Evolutionary conservation across 2,888 invertebrate genomes (phyloP).

Genomic region (Epinotia bilunana): DNA sequence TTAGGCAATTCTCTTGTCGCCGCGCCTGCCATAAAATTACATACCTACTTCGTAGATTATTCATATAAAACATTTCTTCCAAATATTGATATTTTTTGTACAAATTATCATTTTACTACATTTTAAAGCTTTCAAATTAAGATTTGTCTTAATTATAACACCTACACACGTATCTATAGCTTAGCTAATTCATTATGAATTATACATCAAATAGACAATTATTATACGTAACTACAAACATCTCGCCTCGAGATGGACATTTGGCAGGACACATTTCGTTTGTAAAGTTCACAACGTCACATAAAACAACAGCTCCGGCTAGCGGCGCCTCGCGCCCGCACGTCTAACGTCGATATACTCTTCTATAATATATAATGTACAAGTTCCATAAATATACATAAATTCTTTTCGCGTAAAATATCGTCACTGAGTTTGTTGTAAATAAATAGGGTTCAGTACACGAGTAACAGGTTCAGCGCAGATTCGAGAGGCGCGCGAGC

Average conservation of each 20-base stretch:
- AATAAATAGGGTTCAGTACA: conserved; percentile 47
- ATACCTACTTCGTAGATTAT: conserved; percentile 52
- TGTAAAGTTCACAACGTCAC: conserved; percentile 50
- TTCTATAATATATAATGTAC: conserved; percentile 28
- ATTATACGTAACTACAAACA: conserved; percentile 60
- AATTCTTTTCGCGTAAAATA: conserved; percentile 46
- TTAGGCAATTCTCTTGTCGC: conserved; percentile 41
- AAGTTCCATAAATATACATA: conserved; percentile 50
- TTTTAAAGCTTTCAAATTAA: conserved; percentile 81
- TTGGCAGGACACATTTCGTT: conserved; percentile 61
- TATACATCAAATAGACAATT: conserved; percentile 54
- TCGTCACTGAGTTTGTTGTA: conserved; percentile 42
- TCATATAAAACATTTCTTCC: conserved; percentile 55
- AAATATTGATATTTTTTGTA: conserved; percentile 67
- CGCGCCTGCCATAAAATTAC: conserved; percentile 33
- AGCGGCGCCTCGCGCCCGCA: conserved; percentile 10
- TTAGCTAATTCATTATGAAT: conserved; percentile 63
- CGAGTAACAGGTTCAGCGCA: conserved; percentile 40
- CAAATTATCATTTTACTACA: conserved; percentile 69
- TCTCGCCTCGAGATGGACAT: conserved; percentile 55
- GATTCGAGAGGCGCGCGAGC: conserved; percentile 45
- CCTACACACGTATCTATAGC: conserved; percentile 60
- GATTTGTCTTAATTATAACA: conserved; percentile 72
- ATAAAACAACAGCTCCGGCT: conserved; percentile 7
- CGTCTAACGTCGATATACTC: conserved; percentile 38